Evolutionary conservation across 2,888 invertebrate species (phyloP), one percentile per base, ranked within the genome.

Genomic region (Orthonychiurus folsomi): DNA sequence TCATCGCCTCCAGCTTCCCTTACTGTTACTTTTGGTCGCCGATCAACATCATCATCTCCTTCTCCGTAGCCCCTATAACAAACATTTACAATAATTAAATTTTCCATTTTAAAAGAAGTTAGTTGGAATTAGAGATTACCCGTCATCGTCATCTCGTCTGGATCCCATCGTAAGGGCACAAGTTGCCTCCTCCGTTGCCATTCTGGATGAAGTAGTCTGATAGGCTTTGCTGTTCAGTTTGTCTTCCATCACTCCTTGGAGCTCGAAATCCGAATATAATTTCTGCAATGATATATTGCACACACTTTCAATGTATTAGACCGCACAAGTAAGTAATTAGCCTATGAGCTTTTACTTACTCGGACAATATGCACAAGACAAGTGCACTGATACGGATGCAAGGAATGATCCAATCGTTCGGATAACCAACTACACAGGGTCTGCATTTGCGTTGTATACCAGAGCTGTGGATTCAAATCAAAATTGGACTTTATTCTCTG

Each of bases 171-270:
- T 84, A 68, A 93, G 81, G 71, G 90, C 89, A 82, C 93, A 91
- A 3, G 93, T 91, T 60, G 93, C 93, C 80, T 96, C 95, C 77
- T 94, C 94, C 24, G 97, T 92, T 79, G 94, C 93, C 88, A 99
- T 90, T 74, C 99, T 84, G 73, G 89, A 87, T 63, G 89, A 87
- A 73, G 97, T 89, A 66, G 86, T 87, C 80, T 93, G 91, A 82
- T 97, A 97, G 73, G 86, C 85, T 81, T 95, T 95, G 67, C 92
- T 93, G 81, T 95, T 94, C 63, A 99, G 81, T 78, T 93, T 92
- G 77, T 96, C 95, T 76, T 97, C 96, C 79, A 93, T 92, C 54
- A 99, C 95, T 70, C 97, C 97, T 81, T 99, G 97, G 65, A 99
- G 84, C 81, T 97, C 97, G 80, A 97, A 99, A 80, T 99, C 97